Conservation (phyloP, 2,113 vertebrate species). For the Tupaia tana region DNA sequence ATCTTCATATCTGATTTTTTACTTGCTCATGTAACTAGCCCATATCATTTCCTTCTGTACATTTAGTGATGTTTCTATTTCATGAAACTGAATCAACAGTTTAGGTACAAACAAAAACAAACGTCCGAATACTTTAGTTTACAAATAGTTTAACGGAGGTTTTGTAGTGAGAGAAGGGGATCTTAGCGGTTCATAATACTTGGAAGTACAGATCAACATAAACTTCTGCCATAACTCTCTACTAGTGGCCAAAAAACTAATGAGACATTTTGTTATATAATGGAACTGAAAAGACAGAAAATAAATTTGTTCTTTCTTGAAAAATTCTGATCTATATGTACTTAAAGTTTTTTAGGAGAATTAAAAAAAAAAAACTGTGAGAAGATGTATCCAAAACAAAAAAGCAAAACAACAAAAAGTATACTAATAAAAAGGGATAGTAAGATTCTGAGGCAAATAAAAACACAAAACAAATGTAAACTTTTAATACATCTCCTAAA, state of each 20-base stretch:
- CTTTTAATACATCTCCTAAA: not conserved
- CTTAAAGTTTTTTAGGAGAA: conserved; percentile 64
- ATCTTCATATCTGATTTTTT: no score
- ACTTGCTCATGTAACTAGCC: not conserved
- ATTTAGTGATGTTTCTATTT: not conserved
- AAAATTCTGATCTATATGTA: conserved; percentile 27
- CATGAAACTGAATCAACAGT: not conserved
- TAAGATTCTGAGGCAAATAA: conserved; percentile 21
- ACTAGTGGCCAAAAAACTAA: conserved; percentile 49
- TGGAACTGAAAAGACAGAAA: conserved; percentile 48
- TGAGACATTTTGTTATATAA: conserved; percentile 57
- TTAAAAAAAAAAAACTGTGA: conserved; percentile 23
- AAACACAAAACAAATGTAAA: not conserved
- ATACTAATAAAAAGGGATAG: conserved; percentile 44
- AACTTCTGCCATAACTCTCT: conserved; percentile 51
- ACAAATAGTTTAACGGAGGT: conserved; percentile 33
- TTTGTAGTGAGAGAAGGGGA: conserved; percentile 37
- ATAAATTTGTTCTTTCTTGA: conserved; percentile 21
- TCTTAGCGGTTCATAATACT: not conserved
- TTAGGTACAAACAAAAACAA: conserved; percentile 37
- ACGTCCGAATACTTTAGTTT: conserved; percentile 46
- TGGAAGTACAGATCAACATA: conserved; percentile 19
- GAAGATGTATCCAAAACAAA: conserved; percentile 8
- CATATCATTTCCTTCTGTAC: not conserved
- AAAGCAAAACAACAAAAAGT: not conserved